Conservation (phyloP, 1,140 invertebrate species). For the Panulirus ornatus region DNA sequence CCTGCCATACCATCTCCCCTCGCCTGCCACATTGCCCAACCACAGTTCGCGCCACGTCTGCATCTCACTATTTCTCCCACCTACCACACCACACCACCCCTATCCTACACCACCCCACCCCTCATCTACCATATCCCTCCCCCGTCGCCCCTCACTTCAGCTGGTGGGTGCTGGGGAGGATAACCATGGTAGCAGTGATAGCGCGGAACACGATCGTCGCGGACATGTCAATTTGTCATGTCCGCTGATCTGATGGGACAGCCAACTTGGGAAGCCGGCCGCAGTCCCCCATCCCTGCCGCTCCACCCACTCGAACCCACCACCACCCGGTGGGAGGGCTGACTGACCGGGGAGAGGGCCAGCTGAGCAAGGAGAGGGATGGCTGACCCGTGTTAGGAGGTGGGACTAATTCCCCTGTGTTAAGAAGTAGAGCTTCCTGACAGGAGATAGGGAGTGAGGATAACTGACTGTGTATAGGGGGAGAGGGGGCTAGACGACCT, state of each 20-base stretch:
- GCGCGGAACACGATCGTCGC: slow-evolving; percentile 33
- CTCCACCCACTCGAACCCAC: slow-evolving; percentile 1
- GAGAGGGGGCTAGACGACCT: no score
- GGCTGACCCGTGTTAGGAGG: no score
- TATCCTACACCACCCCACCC: neutral
- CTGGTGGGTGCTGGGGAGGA: neutral
- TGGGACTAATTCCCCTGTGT: no score
- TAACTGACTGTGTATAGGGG: no score
- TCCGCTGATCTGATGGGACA: slow-evolving; percentile 51
- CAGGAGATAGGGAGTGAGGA: no score
- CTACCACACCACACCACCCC: neutral
- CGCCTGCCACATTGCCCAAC: no score
- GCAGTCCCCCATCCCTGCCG: neutral
- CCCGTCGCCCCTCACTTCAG: neutral
- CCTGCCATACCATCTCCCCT: no score
- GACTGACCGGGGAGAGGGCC: slow-evolving; percentile 13
- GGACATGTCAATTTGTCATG: slow-evolving; percentile 63
- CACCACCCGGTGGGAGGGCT: neutral
- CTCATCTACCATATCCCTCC: neutral
- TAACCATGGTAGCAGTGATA: slow-evolving; percentile 36
- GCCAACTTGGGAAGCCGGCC: slow-evolving; percentile 46
- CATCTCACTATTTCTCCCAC: neutral
- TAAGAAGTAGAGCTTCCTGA: no score
- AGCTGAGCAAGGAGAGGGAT: no score
- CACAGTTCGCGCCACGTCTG: no score